Evolutionary conservation across 2,888 invertebrate genomes (phyloP).

Genomic region (Papilio gigon): DNA sequence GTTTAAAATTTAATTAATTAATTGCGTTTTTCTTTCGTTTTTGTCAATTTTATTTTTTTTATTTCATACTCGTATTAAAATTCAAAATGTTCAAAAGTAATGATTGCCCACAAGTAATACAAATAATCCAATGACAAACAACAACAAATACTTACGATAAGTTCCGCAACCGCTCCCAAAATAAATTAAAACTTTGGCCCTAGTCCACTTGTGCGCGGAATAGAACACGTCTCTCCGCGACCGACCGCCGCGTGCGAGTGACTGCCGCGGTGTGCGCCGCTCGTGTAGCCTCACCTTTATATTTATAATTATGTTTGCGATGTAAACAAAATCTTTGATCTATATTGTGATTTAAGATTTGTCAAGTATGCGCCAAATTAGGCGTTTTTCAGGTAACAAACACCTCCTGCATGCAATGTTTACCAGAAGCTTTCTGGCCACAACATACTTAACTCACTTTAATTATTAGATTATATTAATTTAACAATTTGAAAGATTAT

Average conservation of each 20-base stretch:
- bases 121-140: constrained; percentile 7
- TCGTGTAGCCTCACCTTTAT: constrained; percentile 28
- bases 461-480: too few relatives aligned
- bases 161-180: constrained; percentile 37
- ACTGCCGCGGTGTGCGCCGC: constrained; percentile 4
- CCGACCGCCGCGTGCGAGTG: constrained; percentile 22
- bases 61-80: too few relatives aligned
- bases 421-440: too few relatives aligned
- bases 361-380: background rate
- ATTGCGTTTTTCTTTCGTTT: too few relatives aligned
- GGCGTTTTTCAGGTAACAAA: background rate
- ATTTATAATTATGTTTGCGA: constrained; percentile 31
- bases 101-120: constrained; percentile 12
- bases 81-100: background rate
- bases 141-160: constrained; percentile 36
- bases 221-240: constrained; percentile 12
- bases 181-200: constrained; percentile 42
- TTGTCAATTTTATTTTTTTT: too few relatives aligned
- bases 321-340: constrained; percentile 30
- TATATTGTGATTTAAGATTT: constrained; percentile 6
- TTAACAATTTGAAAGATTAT: too few relatives aligned
- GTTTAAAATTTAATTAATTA: too few relatives aligned
- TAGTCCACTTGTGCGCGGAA: background rate
- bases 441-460: too few relatives aligned
- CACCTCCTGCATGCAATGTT: background rate